Conservation (phyloP, 2,888 invertebrate genomes). For the Orchesellides sinensis region DNA sequence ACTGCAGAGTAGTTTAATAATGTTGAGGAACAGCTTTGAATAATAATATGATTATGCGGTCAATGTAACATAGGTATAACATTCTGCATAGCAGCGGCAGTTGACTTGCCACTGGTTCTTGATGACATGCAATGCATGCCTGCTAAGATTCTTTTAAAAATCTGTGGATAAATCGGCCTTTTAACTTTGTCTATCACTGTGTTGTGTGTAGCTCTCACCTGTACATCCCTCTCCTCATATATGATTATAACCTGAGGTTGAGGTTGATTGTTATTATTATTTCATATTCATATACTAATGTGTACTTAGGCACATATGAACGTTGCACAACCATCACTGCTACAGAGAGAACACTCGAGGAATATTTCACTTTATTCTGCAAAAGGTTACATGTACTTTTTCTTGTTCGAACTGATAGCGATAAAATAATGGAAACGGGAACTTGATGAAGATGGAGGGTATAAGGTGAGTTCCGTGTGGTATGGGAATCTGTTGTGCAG, state of each 20-base stretch:
- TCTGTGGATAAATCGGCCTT: slow-evolving; percentile 37
- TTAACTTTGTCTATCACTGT: not conserved
- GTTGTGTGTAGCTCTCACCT: not conserved
- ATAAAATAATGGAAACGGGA: slow-evolving; percentile 29
- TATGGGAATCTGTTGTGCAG: not conserved
- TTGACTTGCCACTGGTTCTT: slow-evolving; percentile 34
- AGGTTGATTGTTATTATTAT: slow-evolving; percentile 1
- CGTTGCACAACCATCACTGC: slow-evolving; percentile 12
- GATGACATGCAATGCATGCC: slow-evolving; percentile 14
- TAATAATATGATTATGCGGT: slow-evolving; percentile 26
- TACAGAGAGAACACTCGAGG: not conserved
- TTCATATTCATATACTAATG: slow-evolving; percentile 10
- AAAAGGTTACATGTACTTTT: slow-evolving; percentile 1
- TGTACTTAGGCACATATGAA: not conserved
- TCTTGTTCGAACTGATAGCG: slow-evolving; percentile 2
- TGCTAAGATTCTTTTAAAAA: slow-evolving; percentile 25
- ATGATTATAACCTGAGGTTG: no score
- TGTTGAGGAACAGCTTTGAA: no score
- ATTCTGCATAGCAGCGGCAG: slow-evolving; percentile 20
- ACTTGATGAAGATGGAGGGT: slow-evolving; percentile 28
- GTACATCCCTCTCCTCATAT: slow-evolving; percentile 4
- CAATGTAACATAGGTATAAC: not conserved
- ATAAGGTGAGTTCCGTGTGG: not conserved
- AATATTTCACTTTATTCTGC: slow-evolving; percentile 18
- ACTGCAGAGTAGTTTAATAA: not conserved